These are phyloP conservation scores for Cairina moschata DNA, from an alignment of 2,113 vertebrate genomes.

Conservation along the genomic window DNA sequence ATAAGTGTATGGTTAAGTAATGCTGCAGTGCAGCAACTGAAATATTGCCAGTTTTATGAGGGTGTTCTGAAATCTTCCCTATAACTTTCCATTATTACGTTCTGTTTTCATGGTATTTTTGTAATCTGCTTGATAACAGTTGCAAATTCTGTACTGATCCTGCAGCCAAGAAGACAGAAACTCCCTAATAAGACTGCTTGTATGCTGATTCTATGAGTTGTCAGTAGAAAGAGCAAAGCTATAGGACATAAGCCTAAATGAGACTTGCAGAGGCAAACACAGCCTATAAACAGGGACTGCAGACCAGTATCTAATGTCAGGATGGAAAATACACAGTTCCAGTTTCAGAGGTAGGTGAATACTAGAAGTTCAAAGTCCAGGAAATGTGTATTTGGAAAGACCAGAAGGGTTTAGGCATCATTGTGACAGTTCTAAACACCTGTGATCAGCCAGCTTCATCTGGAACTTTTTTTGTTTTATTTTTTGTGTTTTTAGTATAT, in stretches of 20 bases:
- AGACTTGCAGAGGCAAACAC: background rate
- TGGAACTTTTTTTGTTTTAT: background rate
- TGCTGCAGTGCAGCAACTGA: background rate
- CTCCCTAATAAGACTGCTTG: background rate
- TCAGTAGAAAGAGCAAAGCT: background rate
- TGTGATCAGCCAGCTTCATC: background rate
- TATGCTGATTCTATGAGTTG: background rate
- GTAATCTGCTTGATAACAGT: background rate
- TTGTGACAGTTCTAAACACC: background rate
- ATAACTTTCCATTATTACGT: background rate
- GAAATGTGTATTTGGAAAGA: background rate
- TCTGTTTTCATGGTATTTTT: background rate
- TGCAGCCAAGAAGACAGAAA: constrained; percentile 5
- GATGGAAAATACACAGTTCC: background rate
- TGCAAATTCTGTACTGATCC: background rate
- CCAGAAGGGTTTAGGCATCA: background rate
- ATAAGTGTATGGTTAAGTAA: background rate
- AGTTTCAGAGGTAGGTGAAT: background rate
- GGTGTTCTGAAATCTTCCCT: background rate
- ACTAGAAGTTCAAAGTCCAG: background rate
- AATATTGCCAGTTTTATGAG: background rate
- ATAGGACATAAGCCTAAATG: background rate
- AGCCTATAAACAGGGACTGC: background rate
- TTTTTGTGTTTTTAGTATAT: background rate
- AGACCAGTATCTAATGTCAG: background rate